Evolutionary conservation across 1,140 invertebrate genomes (phyloP).

Genomic region (Galleria mellonella): DNA sequence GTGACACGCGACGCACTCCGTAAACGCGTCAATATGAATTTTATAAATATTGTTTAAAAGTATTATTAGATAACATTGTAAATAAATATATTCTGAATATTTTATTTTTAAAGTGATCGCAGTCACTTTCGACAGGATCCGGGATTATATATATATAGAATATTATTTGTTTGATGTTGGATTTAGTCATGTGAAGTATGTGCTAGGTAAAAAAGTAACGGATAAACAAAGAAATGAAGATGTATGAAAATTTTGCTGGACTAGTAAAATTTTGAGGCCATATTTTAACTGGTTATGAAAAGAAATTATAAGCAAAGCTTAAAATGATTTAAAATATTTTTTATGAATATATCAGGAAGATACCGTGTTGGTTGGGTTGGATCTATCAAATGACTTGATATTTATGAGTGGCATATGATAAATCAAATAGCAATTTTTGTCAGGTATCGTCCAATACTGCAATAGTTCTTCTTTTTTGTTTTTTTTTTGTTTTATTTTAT

Average conservation of each 20-base stretch:
- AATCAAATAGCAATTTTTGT: too few species aligned
- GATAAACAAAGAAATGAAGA: constrained; percentile 2
- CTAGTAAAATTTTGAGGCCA: constrained; percentile 8
- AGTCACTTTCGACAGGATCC: constrained; percentile 11
- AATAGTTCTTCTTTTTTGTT: constrained; percentile 4
- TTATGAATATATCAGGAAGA: too few species aligned
- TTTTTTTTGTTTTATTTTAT: too few species aligned
- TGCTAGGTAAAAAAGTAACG: constrained; percentile 11
- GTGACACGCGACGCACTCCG: constrained; percentile 33
- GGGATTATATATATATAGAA: constrained; percentile 18
- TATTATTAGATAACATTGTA: constrained; percentile 70
- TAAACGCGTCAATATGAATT: constrained; percentile 38
- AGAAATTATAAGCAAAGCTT: too few species aligned
- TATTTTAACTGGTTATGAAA: constrained; percentile 1
- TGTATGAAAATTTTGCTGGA: background rate
- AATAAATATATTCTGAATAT: constrained; percentile 62
- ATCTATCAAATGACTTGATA: too few species aligned
- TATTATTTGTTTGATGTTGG: constrained; percentile 15
- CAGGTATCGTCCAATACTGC: background rate
- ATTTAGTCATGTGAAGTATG: constrained; percentile 20
- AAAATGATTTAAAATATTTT: too few species aligned
- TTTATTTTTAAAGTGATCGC: constrained; percentile 40
- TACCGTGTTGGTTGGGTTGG: too few species aligned
- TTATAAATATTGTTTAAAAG: constrained; percentile 71
- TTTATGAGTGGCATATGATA: too few species aligned